Evolutionary conservation across 2,797 vertebrate species (phyloP).

Genomic region (Anolis apletophallus): DNA sequence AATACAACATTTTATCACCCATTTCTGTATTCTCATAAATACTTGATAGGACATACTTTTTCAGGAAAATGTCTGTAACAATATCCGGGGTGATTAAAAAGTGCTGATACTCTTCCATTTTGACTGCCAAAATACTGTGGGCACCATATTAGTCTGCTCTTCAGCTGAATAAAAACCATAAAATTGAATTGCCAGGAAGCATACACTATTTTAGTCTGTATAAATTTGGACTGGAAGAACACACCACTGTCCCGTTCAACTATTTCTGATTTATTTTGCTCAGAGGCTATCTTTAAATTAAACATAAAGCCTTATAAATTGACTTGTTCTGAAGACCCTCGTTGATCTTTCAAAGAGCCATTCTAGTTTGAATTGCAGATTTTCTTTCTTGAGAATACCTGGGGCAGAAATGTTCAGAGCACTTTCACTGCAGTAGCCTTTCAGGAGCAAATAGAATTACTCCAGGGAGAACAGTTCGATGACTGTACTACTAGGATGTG

Average conservation of each 20-base stretch:
- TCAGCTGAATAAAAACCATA: conserved; percentile 24
- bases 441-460: not conserved
- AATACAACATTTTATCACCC: not conserved
- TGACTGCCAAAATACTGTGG: conserved; percentile 29
- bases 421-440: not conserved
- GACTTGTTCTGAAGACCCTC: conserved; percentile 29
- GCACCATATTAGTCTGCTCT: conserved; percentile 20
- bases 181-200: not conserved
- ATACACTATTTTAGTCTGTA: not conserved
- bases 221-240: not conserved
- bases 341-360: conserved; percentile 40
- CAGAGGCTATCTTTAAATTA: conserved; percentile 25
- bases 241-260: not conserved
- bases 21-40: not conserved
- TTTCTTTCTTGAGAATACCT: conserved; percentile 10
- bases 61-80: conserved; percentile 26
- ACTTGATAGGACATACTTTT: not conserved
- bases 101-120: conserved; percentile 27
- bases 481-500: not conserved
- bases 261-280: conserved; percentile 15
- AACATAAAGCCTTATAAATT: conserved; percentile 2
- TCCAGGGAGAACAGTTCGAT: not conserved
- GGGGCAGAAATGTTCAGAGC: not conserved
- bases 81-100: conserved; percentile 35
- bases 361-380: conserved; percentile 25